phyloP scores from a whole-genome alignment of 1,140 invertebrate genomes.

The Hycleus cichorii region DNA sequence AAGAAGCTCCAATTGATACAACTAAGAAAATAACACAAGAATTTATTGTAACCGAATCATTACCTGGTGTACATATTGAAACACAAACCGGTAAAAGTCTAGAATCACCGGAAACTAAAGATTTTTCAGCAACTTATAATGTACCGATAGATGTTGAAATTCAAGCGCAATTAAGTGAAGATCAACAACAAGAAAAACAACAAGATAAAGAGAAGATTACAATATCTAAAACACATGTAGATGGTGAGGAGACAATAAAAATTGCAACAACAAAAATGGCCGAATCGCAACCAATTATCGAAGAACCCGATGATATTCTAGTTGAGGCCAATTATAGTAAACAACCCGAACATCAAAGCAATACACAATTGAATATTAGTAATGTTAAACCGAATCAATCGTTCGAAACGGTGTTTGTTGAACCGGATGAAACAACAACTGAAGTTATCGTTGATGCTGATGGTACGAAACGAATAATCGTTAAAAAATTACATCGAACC shows the following conservation, averaged over 20 bases:
- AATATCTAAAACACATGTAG: conserved; percentile 58
- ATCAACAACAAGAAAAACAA: conserved; percentile 13
- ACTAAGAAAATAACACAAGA: conserved; percentile 19
- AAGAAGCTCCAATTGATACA: conserved; percentile 40
- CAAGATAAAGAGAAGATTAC: conserved; percentile 58
- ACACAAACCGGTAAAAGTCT: conserved; percentile 54
- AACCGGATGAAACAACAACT: conserved; percentile 68
- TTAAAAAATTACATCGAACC: conserved; percentile 57
- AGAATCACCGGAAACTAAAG: conserved; percentile 37
- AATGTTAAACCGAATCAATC: conserved; percentile 59
- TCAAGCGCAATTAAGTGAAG: conserved; percentile 47
- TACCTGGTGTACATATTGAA: conserved; percentile 39
- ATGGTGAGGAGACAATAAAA: conserved; percentile 68
- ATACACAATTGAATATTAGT: conserved; percentile 55
- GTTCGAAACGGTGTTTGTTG: conserved; percentile 68
- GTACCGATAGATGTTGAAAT: conserved; percentile 50
- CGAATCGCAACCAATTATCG: conserved; percentile 41
- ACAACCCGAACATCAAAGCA: conserved; percentile 40
- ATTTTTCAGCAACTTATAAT: conserved; percentile 45
- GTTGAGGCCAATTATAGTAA: conserved; percentile 68
- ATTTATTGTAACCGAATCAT: conserved; percentile 22
- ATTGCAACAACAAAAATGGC: conserved; percentile 59
- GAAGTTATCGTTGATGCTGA: conserved; percentile 72
- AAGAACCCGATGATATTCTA: conserved; percentile 52
- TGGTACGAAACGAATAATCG: conserved; percentile 72